Percentiles rank a stretch among this genome's conserved stretches.
Conservation (phyloP, 2,113 vertebrate species). For the Tragelaphus scriptus region DNA sequence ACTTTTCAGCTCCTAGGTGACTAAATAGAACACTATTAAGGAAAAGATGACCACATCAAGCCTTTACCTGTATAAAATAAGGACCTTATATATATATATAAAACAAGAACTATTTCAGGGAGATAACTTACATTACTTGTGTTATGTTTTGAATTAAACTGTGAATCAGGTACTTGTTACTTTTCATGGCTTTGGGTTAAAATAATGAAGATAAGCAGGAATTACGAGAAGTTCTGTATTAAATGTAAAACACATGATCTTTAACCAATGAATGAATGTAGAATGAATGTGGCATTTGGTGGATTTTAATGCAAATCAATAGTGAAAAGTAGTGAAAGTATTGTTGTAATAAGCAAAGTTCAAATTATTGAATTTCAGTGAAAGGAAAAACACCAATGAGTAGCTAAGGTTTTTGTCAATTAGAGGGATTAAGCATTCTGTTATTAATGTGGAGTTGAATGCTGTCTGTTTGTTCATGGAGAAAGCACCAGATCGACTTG, state of each 20-base stretch:
- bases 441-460: background rate
- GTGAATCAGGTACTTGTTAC: background rate
- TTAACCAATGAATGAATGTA: background rate
- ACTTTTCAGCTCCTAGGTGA: background rate
- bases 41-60: background rate
- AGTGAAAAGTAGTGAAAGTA: background rate
- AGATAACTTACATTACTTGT: background rate
- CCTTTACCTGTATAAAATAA: background rate
- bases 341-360: background rate
- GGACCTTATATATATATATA: background rate
- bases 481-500: background rate
- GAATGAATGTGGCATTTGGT: background rate
- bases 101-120: background rate
- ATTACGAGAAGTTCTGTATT: background rate
- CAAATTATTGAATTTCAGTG: background rate
- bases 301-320: background rate
- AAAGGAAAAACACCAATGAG: background rate
- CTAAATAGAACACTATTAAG: background rate
- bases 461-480: background rate
- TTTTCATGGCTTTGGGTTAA: background rate
- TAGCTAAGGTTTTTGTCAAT: background rate
- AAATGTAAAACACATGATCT: background rate
- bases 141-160: background rate
- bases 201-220: background rate
- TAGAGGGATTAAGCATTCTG: background rate